Evolutionary conservation across 2,888 invertebrate species (phyloP), one percentile per base, ranked within the genome.

Genomic region (Epinotia nisella): DNA sequence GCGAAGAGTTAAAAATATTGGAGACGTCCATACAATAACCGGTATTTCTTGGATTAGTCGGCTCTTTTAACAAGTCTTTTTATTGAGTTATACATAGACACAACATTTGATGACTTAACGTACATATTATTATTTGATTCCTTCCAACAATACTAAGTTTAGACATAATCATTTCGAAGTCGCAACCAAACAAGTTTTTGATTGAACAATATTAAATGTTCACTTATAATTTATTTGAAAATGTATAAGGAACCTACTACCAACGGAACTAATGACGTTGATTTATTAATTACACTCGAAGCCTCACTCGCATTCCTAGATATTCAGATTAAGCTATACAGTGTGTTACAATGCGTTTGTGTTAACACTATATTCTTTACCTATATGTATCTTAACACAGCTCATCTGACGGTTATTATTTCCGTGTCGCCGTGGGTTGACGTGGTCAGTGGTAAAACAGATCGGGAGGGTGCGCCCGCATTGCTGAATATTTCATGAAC

Each of bases 401-500:
- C 2, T 66, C n/a, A 45, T 55, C 39, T 1, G 19, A 29, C 68
- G 75, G 83, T 83, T 85, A 87, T 86, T 84, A 86, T 86, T 85
- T 85, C 77, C 79, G 79, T 81, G 83, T 82, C 83, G 78, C 78
- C 71, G 74, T 59, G 17, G 53, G 60, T 77, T 77, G 76, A 77
- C 80, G 80, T 80, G 85, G 86, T 84, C 87, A 85, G 81, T 82
- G 82, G 86, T 83, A 87, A n/a, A 88, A 89, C 88, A 87, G 87
- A 88, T 87, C 83, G 85, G 78, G 78, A 76, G 80, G 81, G 80
- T 81, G 73, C 73, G 74, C 75, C 76, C 84, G 80, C 82, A 81
- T 76, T 77, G 75, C 86, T 91, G 90, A 88, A 91, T 90, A 89
- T 87, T 90, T 82, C 90, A 91, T 89, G 87, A 90, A 82, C 59